A percentile compares a stretch with the other conserved stretches of the same genome.
Conservation (phyloP, 2,797 vertebrate species). For the Morus bassanus region DNA sequence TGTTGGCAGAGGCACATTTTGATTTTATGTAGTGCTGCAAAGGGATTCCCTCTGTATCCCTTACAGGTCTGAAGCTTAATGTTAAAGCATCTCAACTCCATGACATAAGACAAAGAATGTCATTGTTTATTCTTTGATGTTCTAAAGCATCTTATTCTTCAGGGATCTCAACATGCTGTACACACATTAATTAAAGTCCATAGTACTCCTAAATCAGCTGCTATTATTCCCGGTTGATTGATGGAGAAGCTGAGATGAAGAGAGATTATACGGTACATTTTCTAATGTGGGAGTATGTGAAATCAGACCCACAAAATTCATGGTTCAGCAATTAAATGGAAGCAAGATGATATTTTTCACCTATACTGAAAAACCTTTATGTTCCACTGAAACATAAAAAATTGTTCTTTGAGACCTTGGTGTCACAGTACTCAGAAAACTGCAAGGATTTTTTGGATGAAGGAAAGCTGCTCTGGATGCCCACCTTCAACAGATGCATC, state of each 20-base stretch:
- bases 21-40: neutral
- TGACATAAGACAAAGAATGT: slow-evolving; percentile 45
- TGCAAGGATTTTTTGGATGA: neutral
- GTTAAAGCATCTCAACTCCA: slow-evolving; percentile 16
- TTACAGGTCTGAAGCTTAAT: slow-evolving; percentile 26
- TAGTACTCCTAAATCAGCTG: slow-evolving; percentile 45
- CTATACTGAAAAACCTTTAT: neutral
- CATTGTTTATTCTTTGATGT: slow-evolving; percentile 61
- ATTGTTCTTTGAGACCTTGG: neutral
- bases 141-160: slow-evolving; percentile 50
- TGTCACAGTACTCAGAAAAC: neutral
- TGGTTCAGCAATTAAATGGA: slow-evolving; percentile 29
- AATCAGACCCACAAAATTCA: slow-evolving; percentile 43
- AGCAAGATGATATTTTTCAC: slow-evolving; percentile 56
- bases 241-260: slow-evolving; percentile 56
- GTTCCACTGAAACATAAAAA: slow-evolving; percentile 3
- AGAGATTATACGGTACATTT: slow-evolving; percentile 54
- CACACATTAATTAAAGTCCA: slow-evolving; percentile 60
- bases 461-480: neutral
- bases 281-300: slow-evolving; percentile 45
- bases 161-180: slow-evolving; percentile 17
- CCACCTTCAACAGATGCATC: neutral
- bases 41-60: neutral
- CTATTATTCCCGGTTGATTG: slow-evolving; percentile 66
- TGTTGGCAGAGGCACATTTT: neutral